A percentile compares a stretch with the other conserved stretches of the same genome.
Evolutionary conservation across 1,140 invertebrate genomes (phyloP).

Genomic region (Telenomus remus): DNA sequence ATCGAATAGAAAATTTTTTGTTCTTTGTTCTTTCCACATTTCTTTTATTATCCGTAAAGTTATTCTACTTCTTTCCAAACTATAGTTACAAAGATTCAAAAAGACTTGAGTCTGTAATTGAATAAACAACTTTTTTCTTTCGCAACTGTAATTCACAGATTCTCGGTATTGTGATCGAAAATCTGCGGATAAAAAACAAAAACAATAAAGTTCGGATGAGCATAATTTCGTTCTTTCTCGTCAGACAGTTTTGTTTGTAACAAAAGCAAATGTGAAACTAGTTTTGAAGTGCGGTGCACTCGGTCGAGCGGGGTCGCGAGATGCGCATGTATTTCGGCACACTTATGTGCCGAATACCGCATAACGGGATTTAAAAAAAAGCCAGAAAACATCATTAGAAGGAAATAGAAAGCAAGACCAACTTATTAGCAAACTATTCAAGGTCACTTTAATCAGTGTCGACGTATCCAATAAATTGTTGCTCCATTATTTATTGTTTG

Average conservation of each 20-base stretch:
- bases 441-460: conserved; percentile 45
- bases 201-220: conserved; percentile 14
- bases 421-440: conserved; percentile 31
- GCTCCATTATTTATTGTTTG: conserved; percentile 33
- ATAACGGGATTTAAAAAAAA: conserved; percentile 19
- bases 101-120: no score
- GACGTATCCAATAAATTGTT: conserved; percentile 36
- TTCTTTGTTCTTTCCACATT: no score
- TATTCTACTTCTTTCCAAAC: no score
- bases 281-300: conserved; percentile 15
- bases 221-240: conserved; percentile 7
- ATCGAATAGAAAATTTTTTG: no score
- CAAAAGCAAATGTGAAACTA: conserved; percentile 17
- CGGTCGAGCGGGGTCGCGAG: conserved; percentile 6
- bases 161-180: no score
- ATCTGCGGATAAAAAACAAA: conserved; percentile 5
- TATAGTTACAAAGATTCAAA: background rate
- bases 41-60: no score
- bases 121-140: conserved; percentile 13
- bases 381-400: conserved; percentile 25
- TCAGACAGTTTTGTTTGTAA: conserved; percentile 7
- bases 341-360: conserved; percentile 10
- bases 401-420: conserved; percentile 35
- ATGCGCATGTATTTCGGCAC: conserved; percentile 19
- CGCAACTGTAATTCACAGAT: no score